Evolutionary conservation across 2,797 vertebrate species (phyloP).

Genomic region (Gephyroberyx darwinii): DNA sequence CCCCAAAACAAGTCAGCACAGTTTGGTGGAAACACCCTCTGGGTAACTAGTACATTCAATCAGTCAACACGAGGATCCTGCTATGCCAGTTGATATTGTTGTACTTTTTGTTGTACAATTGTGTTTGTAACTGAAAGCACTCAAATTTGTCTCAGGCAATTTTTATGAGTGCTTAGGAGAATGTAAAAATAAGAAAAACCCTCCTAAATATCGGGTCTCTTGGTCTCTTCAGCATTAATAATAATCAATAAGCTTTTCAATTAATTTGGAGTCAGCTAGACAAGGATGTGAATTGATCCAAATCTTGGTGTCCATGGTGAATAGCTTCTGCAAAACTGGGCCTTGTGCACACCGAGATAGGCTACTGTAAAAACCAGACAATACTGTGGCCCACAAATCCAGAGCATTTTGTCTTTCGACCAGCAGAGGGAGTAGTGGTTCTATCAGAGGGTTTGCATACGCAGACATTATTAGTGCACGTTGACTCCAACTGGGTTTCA

Average conservation of each 20-base stretch:
- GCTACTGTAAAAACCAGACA: not conserved
- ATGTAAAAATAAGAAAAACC: not conserved
- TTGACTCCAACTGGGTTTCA: constrained; percentile 25
- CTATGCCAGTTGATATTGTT: constrained; percentile 13
- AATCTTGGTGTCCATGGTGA: no score
- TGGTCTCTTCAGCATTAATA: constrained; percentile 13
- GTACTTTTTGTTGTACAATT: no score
- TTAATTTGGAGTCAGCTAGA: no score
- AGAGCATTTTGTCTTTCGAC: constrained; percentile 42
- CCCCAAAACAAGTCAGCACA: constrained; percentile 1
- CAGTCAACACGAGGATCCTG: constrained; percentile 36
- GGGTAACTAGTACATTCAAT: constrained; percentile 16
- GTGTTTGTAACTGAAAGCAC: constrained; percentile 13
- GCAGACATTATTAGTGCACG: constrained; percentile 37
- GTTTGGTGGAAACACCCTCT: not conserved
- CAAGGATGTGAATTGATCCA: no score
- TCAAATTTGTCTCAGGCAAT: not conserved
- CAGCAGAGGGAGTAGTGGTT: constrained; percentile 69
- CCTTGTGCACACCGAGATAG: constrained; percentile 31
- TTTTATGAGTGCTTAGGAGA: not conserved
- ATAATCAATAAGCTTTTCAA: not conserved
- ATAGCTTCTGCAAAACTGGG: no score
- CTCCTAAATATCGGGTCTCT: not conserved
- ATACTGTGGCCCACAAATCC: not conserved
- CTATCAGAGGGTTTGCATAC: constrained; percentile 36